These are phyloP conservation scores for Pocillopora grandis DNA, from an alignment of 92 coral and sea anemone genomes.

Conservation along the genomic window DNA sequence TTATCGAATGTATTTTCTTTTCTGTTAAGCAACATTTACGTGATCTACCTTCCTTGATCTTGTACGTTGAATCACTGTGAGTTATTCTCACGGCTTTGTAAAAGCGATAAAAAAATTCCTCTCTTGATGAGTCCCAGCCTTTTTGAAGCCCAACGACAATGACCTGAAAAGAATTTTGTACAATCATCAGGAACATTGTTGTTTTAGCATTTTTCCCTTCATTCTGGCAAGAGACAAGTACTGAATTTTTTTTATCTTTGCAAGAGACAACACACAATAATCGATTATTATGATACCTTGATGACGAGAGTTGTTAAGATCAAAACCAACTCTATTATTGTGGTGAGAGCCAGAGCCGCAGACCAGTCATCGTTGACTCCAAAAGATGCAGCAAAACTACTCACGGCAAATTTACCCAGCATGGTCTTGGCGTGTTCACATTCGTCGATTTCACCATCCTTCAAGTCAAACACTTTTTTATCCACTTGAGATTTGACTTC, in stretches of 20 bases:
- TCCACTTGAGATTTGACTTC: conserved; percentile 41
- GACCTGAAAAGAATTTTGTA: background rate
- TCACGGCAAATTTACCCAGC: conserved; percentile 31
- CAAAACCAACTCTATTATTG: conserved; percentile 34
- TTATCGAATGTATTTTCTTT: background rate
- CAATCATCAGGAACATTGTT: background rate
- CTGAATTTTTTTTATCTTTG: background rate
- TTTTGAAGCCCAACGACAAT: conserved; percentile 23
- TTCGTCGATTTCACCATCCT: conserved; percentile 72
- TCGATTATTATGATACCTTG: conserved; percentile 36
- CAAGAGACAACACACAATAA: background rate
- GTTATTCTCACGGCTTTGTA: conserved; percentile 6
- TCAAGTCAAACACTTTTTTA: conserved; percentile 39
- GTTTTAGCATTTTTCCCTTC: background rate
- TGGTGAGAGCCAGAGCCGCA: conserved; percentile 40
- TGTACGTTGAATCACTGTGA: background rate
- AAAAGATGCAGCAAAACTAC: conserved; percentile 50
- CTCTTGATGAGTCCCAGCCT: conserved; percentile 28
- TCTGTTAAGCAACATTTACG: too few relatives aligned
- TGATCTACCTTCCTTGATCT: background rate
- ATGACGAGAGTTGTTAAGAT: conserved; percentile 38
- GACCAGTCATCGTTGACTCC: conserved; percentile 57
- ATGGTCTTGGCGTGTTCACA: conserved; percentile 65
- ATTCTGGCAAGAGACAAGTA: background rate
- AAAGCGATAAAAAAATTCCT: conserved; percentile 31